These are phyloP conservation scores for Drosophila rufa DNA, from an alignment of 1,140 invertebrate genomes.

Conservation along the genomic window DNA sequence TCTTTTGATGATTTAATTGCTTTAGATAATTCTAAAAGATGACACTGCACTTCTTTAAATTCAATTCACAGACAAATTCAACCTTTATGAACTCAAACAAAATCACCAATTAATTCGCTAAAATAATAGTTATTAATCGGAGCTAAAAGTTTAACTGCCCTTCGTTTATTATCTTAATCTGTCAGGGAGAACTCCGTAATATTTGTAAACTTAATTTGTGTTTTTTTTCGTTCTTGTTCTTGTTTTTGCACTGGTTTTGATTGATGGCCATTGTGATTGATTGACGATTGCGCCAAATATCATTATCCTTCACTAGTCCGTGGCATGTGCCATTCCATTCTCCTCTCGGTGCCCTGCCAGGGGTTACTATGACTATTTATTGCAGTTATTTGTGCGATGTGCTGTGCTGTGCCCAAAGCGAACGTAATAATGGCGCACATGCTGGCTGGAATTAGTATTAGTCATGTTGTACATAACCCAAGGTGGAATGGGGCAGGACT, in stretches of 20 bases:
- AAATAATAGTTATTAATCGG: background rate
- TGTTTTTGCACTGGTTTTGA: conserved; percentile 43
- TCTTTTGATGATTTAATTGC: background rate
- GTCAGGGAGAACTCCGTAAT: background rate
- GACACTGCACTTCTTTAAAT: background rate
- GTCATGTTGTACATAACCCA: conserved; percentile 54
- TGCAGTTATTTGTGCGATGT: conserved; percentile 61
- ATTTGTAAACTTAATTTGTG: conserved; percentile 21
- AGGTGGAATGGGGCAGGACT: conserved; percentile 23
- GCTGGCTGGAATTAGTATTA: conserved; percentile 69
- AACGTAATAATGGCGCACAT: conserved; percentile 39
- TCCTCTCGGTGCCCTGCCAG: background rate
- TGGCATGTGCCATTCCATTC: conserved; percentile 22
- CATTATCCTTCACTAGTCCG: conserved; percentile 42
- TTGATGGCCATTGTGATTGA: conserved; percentile 69
- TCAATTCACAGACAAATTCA: background rate
- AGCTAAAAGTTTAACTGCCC: background rate
- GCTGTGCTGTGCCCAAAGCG: conserved; percentile 40
- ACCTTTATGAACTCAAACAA: background rate
- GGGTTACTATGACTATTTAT: conserved; percentile 75
- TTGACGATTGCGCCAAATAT: conserved; percentile 61
- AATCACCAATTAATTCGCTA: background rate
- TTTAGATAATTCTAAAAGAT: no score
- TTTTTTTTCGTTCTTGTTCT: conserved; percentile 2
- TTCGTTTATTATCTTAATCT: conserved; percentile 6